A percentile compares a stretch with the other conserved stretches of the same genome.
Evolutionary conservation across 37 sponge, comb jelly and placozoan species (phyloP).

Genomic region (Chondrosia reniformis): DNA sequence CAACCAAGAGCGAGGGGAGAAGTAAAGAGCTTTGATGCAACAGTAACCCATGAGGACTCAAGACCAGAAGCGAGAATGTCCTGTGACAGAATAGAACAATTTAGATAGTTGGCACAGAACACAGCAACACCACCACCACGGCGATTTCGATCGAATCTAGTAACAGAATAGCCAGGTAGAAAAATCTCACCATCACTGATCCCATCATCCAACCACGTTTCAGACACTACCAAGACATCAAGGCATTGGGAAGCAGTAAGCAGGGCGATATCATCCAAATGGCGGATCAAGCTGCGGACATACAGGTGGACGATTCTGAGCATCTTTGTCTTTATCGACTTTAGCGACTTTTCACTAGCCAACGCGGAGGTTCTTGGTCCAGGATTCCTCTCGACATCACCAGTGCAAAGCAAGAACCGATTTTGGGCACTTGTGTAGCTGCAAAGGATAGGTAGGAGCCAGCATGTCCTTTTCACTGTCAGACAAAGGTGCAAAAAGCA

Average conservation of each 20-base stretch:
- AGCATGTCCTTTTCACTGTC: too few species aligned
- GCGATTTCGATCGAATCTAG: background rate
- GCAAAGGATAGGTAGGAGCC: too few species aligned
- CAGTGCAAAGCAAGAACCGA: too few species aligned
- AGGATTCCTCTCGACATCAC: background rate
- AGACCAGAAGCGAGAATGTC: background rate
- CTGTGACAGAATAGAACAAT: background rate
- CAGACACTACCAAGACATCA: background rate
- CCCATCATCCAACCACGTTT: background rate
- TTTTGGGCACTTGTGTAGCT: too few species aligned
- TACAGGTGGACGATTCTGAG: background rate
- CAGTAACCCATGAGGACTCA: slow-evolving; percentile 10
- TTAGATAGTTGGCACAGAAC: background rate
- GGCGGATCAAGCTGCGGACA: background rate
- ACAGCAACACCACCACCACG: background rate
- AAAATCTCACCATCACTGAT: background rate
- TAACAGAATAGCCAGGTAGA: background rate
- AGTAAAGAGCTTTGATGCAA: background rate
- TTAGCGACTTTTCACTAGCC: background rate
- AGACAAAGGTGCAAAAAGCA: too few species aligned
- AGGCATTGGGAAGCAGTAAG: background rate
- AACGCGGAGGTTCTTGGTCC: background rate
- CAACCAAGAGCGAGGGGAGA: slow-evolving; percentile 10
- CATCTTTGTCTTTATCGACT: background rate
- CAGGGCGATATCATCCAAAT: background rate